Percentiles rank a stretch among this genome's conserved stretches.
Conservation (phyloP, 2,113 vertebrate species). For the Carettochelys insculpta region DNA sequence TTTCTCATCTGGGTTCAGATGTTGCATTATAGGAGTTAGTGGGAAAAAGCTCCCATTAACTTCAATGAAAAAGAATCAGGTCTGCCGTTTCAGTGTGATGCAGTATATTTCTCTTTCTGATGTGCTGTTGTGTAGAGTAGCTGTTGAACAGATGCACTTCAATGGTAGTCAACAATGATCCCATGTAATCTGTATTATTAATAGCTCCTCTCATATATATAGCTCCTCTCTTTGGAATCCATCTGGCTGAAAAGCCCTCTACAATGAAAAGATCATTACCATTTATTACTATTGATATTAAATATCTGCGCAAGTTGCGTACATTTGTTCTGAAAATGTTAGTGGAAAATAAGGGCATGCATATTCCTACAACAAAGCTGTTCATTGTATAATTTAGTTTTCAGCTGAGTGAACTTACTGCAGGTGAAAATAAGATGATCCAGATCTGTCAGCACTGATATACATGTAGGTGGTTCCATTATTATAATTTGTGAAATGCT, state of each 20-base stretch:
- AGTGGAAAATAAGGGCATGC: constrained; percentile 68
- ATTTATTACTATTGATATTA: constrained; percentile 53
- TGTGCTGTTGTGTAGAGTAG: neutral
- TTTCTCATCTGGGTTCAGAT: neutral
- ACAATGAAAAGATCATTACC: neutral
- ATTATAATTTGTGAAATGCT: constrained; percentile 79
- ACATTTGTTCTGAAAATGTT: constrained; percentile 55
- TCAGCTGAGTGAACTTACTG: constrained; percentile 75
- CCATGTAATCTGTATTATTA: neutral
- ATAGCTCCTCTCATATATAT: neutral
- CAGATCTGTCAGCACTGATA: constrained; percentile 76
- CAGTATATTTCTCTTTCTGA: neutral
- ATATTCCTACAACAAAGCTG: constrained; percentile 75
- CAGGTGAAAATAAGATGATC: constrained; percentile 82
- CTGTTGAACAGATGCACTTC: neutral
- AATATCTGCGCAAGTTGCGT: constrained; percentile 45
- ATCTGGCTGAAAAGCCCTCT: neutral
- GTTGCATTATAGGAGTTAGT: neutral
- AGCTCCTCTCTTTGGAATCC: neutral
- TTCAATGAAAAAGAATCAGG: neutral
- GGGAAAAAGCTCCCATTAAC: neutral
- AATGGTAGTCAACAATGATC: neutral
- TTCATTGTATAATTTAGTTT: constrained; percentile 78
- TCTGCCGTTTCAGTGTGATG: neutral
- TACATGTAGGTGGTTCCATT: constrained; percentile 75